Base-by-base conservation (phyloP, 2,113 vertebrate genomes). In the Cariama cristata region DNA sequence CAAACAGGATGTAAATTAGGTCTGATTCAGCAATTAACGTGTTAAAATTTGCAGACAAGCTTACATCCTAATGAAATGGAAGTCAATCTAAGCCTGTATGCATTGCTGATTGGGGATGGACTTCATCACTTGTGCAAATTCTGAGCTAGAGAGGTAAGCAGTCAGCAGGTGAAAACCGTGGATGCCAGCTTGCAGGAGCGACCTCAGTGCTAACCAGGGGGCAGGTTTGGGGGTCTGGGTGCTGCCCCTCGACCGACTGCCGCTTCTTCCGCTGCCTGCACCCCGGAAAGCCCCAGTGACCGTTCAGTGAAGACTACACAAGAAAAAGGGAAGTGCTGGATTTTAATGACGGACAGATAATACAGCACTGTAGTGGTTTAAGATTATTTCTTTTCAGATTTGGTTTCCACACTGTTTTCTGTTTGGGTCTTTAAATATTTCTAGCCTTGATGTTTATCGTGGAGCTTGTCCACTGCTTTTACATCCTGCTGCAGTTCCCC, bases 231-330 rank as follows among this genome's bases (percentile, higher is more conserved):
- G 71, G 77, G 3, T 21, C 23, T 17, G 62, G 74, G 52, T 74
- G 50, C 49, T 68, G 47, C 49, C 32, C 49, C 42, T 11, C 0
- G 2, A 3, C 7, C 7, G 0, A 22, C 4, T 26, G 66, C 23
- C 3, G 5, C 44, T 58, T 6, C 68, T 44, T 3, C 35, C 4
- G 1, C 47, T 49, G n/a, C 68, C 79, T 16, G 35, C 32, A 26
- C n/a, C 81, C 87, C 17, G 1, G 44, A 50, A 8, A 55, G 8
- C 52, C 67, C 23, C 5, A 0, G 11, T 2, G 10, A 10, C 13
- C 0, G 0, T 1, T 8, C 38, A 3, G 38, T 6, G 64, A 23
- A 30, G 27, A 55, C 42, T 28, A 15, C 26, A 8, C 21, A 5
- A n/a, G 17, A 2, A 16, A 53, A 30, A 35, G 53, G 64, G 12